Evolutionary conservation across 1,140 invertebrate genomes (phyloP), one percentile per base, ranked within the genome.

Genomic region (Dreissena polymorpha): DNA sequence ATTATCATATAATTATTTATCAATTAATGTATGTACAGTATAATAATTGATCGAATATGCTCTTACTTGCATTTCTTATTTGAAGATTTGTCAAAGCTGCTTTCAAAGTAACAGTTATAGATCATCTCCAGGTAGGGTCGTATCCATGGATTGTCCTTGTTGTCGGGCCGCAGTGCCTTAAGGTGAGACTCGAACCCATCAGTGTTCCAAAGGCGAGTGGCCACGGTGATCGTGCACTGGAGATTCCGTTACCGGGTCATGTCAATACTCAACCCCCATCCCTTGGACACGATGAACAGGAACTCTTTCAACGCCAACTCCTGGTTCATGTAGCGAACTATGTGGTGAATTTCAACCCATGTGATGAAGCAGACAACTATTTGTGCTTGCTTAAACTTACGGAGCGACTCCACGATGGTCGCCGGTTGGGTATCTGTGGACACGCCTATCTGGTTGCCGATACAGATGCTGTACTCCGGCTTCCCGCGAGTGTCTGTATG

Each of bases 41-140:
- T 39, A 2, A 39, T 39, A 39, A 39, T 39, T 39, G 39, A 39
- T 39, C 39, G 39, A 39, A 39, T 39, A 39, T 39, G 39, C 2
- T 39, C 79, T 55, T 74, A 82, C 79, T n/a, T 13, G 50, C 79
- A 82, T 39, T 13, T 53, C 65, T 29, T 53, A 29, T 16, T 25
- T 1, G 79, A 67, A 3, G 79, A 72, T 57, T 82, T 82, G 64
- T 82, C 72, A 49, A 51, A 82, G 25, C 79, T 82, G 70, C 70
- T 67, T n/a, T 82, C 27, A 23, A 67, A 82, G 50, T 73, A 74
- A 29, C 79, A 82, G 7, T 65, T 50, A 65, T 67, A 82, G 13
- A 67, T n/a, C 2, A 10, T 29, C 49, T 82, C 70, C 14, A 82
- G 49, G 63, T 82, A 82, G 12, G n/a, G 55, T 5, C 63, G 57